Percentiles rank a stretch among this genome's conserved stretches.
Conservation (phyloP, 2,797 vertebrate genomes). For the Arvicola amphibius region DNA sequence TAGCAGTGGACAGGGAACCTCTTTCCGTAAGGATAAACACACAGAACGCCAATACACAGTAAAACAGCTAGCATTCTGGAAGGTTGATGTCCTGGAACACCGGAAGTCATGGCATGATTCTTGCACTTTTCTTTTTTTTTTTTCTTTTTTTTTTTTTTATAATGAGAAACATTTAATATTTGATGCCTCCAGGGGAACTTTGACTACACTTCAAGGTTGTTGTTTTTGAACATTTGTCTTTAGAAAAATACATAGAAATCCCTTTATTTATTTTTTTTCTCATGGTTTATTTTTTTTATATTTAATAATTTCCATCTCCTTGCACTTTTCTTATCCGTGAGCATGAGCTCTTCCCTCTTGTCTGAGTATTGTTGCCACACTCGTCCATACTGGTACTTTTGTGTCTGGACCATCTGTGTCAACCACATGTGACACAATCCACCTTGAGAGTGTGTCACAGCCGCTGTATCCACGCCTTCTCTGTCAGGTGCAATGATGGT, state of each 20-base stretch:
- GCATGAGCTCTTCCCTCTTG: accelerated
- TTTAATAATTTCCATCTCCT: too few relatives aligned
- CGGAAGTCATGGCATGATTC: background rate
- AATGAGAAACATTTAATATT: constrained; percentile 5
- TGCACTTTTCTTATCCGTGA: too few relatives aligned
- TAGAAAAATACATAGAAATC: background rate
- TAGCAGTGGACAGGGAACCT: background rate
- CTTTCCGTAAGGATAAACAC: background rate
- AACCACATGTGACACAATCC: accelerated
- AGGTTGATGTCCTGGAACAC: background rate
- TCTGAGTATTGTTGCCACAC: accelerated
- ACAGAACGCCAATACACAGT: accelerated
- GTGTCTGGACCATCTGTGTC: accelerated
- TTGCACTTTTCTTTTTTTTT: too few relatives aligned
- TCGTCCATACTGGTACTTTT: accelerated
- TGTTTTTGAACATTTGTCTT: background rate
- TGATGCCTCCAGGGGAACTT: background rate
- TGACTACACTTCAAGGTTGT: background rate
- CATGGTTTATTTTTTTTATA: too few relatives aligned
- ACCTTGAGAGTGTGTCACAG: background rate
- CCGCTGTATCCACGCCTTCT: too few relatives aligned
- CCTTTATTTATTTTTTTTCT: too few relatives aligned
- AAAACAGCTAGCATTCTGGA: background rate
- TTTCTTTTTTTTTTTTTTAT: too few relatives aligned
- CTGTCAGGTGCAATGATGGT: accelerated